A percentile compares a stretch with the other conserved stretches of the same genome.
Conservation (phyloP, 1,140 invertebrate genomes). For the Drosophila lowei region DNA sequence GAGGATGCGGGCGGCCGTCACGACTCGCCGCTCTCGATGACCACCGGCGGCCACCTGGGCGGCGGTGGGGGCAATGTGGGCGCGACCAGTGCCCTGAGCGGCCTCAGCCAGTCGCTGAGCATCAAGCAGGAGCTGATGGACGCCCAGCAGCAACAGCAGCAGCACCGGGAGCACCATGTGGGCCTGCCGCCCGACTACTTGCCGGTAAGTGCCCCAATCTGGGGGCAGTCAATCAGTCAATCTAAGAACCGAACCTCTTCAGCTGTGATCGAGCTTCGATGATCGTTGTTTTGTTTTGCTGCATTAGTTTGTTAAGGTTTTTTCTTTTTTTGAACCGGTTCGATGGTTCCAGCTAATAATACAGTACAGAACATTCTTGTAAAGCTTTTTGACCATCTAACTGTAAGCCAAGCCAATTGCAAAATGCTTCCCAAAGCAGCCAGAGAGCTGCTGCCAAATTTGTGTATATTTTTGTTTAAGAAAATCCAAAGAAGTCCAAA, state of each 20-base stretch:
- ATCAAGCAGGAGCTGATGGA: slow-evolving; percentile 87
- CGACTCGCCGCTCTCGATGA: slow-evolving; percentile 83
- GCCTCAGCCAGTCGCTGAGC: slow-evolving; percentile 84
- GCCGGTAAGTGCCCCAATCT: slow-evolving; percentile 82
- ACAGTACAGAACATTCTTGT: slow-evolving; percentile 35
- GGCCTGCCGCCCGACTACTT: slow-evolving; percentile 78
- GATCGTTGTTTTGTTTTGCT: slow-evolving; percentile 20
- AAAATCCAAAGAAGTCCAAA: slow-evolving; percentile 46
- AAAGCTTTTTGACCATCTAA: slow-evolving; percentile 45
- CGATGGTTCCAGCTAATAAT: slow-evolving; percentile 80
- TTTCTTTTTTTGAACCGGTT: slow-evolving; percentile 83
- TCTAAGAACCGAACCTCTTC: slow-evolving; percentile 3
- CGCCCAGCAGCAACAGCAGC: slow-evolving; percentile 78
- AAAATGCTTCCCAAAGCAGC: slow-evolving; percentile 66
- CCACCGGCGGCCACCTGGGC: slow-evolving; percentile 68
- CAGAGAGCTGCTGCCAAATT: slow-evolving; percentile 28
- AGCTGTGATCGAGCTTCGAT: slow-evolving; percentile 22
- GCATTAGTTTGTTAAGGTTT: slow-evolving; percentile 83
- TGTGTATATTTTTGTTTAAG: slow-evolving; percentile 47
- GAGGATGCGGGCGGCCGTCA: slow-evolving; percentile 85
- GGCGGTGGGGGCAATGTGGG: slow-evolving; percentile 79
- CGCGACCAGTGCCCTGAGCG: slow-evolving; percentile 64
- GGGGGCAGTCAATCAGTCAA: background rate
- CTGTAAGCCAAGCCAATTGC: slow-evolving; percentile 68
- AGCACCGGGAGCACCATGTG: slow-evolving; percentile 80